These are phyloP conservation scores for Microtus richardsoni DNA, from an alignment of 2,113 vertebrate species.

Conservation along the genomic window DNA sequence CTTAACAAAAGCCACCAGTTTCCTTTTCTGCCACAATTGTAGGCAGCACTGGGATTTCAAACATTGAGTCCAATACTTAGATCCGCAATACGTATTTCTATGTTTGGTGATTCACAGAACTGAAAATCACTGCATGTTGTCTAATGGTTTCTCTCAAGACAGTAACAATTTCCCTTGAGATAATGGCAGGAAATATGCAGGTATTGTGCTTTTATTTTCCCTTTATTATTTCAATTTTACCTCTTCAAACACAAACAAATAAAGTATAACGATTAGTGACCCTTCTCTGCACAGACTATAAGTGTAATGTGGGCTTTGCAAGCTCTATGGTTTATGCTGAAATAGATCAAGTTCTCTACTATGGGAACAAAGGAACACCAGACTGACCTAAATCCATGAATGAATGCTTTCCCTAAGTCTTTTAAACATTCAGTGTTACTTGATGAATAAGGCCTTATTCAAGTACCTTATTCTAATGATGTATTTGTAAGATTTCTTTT, in stretches of 20 bases:
- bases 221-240: neutral
- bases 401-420: neutral
- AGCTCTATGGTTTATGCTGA: neutral
- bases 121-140: slow-evolving; percentile 1
- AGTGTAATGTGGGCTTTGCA: neutral
- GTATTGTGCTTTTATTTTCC: neutral
- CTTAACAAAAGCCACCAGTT: neutral
- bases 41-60: neutral
- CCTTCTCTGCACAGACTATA: neutral
- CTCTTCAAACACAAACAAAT: neutral
- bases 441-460: neutral
- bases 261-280: neutral
- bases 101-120: neutral
- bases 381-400: neutral
- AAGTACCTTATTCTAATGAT: neutral
- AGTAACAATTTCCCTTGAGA: neutral
- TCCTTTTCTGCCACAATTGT: neutral
- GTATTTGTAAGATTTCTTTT: neutral
- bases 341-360: neutral
- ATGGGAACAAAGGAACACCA: neutral
- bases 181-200: neutral
- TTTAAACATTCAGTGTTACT: slow-evolving; percentile 15
- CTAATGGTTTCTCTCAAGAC: neutral
- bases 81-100: neutral
- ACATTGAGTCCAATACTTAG: slow-evolving; percentile 1